A percentile compares a stretch with the other conserved stretches of the same genome.
Evolutionary conservation across 2,888 invertebrate species (phyloP).

Genomic region (Tenthredo distinguenda): DNA sequence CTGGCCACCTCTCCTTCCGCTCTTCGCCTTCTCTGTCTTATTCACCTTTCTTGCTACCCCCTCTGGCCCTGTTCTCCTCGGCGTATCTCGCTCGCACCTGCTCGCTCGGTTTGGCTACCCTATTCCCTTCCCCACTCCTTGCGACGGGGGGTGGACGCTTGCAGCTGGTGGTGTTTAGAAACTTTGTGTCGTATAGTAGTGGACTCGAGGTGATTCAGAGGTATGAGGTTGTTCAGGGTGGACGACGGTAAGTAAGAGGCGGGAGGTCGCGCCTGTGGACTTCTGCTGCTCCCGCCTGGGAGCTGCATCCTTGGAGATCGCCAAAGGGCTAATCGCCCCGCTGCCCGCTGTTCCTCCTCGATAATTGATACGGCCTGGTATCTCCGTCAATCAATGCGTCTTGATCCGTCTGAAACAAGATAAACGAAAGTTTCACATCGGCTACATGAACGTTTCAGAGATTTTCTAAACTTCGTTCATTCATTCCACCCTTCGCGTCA

Average conservation of each 20-base stretch:
- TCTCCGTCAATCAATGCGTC: neutral
- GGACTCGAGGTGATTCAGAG: conserved; percentile 68
- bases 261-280: conserved; percentile 74
- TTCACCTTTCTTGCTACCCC: conserved; percentile 57
- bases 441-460: neutral
- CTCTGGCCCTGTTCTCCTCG: conserved; percentile 56
- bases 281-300: conserved; percentile 78
- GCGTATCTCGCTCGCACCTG: conserved; percentile 58
- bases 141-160: conserved; percentile 74
- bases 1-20: conserved; percentile 76
- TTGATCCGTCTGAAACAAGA: conserved; percentile 32
- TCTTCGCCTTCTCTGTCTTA: conserved; percentile 51
- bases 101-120: conserved; percentile 63
- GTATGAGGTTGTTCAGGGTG: conserved; percentile 64
- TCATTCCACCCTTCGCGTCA: conserved; percentile 14
- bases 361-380: neutral
- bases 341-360: conserved; percentile 53
- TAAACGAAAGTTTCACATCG: neutral
- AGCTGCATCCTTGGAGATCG: conserved; percentile 78
- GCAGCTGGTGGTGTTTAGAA: conserved; percentile 70
- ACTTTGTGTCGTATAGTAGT: conserved; percentile 68
- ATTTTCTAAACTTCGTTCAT: neutral
- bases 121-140: conserved; percentile 74
- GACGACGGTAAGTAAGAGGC: conserved; percentile 68
- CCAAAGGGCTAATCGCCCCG: conserved; percentile 77